Conservation (phyloP, 2,113 vertebrate genomes). For the Chaetura pelagica region DNA sequence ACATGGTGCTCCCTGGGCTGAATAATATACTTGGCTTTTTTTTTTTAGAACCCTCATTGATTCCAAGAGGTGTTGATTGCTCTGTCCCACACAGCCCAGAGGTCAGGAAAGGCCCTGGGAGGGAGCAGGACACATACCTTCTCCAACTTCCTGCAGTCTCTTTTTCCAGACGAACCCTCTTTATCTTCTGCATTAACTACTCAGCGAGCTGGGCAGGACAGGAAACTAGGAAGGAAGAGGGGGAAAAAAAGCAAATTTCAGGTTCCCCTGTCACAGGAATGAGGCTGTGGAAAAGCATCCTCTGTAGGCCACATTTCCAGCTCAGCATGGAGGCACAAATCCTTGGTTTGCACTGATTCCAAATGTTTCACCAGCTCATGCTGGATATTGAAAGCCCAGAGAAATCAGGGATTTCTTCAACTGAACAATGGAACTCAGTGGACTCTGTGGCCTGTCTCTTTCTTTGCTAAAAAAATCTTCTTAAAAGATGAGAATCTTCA, state of each 20-base stretch:
- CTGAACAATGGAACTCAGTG: neutral
- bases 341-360: neutral
- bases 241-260: neutral
- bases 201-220: constrained; percentile 79
- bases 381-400: neutral
- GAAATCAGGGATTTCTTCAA: neutral
- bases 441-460: neutral
- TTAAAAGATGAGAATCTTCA: neutral
- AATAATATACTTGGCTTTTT: neutral
- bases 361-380: neutral
- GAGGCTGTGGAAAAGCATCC: neutral
- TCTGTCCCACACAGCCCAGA: neutral
- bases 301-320: neutral
- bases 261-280: neutral
- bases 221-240: constrained; percentile 76
- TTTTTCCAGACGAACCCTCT: constrained; percentile 92
- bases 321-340: neutral
- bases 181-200: constrained; percentile 93
- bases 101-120: neutral
- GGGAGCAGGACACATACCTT: constrained; percentile 76
- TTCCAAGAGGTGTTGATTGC: neutral
- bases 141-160: constrained; percentile 83
- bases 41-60: neutral
- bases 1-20: neutral
- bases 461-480: neutral